Evolutionary conservation across 1,140 invertebrate species (phyloP).

Genomic region (Drosophila athabasca): DNA sequence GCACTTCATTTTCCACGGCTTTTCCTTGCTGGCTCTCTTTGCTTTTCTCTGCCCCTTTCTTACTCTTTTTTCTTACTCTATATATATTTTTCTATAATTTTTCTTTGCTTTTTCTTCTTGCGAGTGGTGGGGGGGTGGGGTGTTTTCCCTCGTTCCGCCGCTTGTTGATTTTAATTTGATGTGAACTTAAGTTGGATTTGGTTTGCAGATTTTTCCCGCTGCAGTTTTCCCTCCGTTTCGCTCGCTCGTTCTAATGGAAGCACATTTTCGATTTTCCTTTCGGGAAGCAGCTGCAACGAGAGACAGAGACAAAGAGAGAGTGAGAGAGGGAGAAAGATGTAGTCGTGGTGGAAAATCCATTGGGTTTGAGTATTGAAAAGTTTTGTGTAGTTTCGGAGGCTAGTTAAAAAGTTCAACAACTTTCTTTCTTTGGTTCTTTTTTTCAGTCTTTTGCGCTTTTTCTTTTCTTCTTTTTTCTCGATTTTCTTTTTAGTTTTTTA

Average conservation of each 20-base stretch:
- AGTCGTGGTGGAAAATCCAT: slow-evolving; percentile 42
- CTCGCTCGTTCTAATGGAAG: slow-evolving; percentile 38
- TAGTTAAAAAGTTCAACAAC: slow-evolving; percentile 78
- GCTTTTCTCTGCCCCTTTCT: slow-evolving; percentile 3
- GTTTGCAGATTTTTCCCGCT: slow-evolving; percentile 73
- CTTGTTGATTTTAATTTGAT: slow-evolving; percentile 83
- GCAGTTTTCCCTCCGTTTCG: slow-evolving; percentile 37
- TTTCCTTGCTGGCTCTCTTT: slow-evolving; percentile 33
- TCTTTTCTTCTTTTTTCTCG: slow-evolving; percentile 11
- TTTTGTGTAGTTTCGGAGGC: slow-evolving; percentile 61
- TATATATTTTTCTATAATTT: slow-evolving; percentile 50
- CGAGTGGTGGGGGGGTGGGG: not conserved
- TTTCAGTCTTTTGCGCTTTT: slow-evolving; percentile 13
- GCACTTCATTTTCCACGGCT: slow-evolving; percentile 70
- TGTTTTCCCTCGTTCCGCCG: slow-evolving; percentile 26
- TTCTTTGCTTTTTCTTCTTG: slow-evolving; percentile 26
- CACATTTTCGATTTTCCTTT: slow-evolving; percentile 63
- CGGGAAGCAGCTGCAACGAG: slow-evolving; percentile 54
- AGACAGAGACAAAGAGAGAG: slow-evolving; percentile 14
- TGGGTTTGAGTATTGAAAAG: slow-evolving; percentile 68
- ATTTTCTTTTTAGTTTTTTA: slow-evolving; percentile 8
- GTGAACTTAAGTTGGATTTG: slow-evolving; percentile 81
- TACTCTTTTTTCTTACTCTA: slow-evolving; percentile 3
- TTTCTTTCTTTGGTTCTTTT: slow-evolving; percentile 61
- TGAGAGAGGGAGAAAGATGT: not conserved